These are phyloP conservation scores for Antigone vipio DNA, from an alignment of 2,113 vertebrate species.

Conservation along the genomic window DNA sequence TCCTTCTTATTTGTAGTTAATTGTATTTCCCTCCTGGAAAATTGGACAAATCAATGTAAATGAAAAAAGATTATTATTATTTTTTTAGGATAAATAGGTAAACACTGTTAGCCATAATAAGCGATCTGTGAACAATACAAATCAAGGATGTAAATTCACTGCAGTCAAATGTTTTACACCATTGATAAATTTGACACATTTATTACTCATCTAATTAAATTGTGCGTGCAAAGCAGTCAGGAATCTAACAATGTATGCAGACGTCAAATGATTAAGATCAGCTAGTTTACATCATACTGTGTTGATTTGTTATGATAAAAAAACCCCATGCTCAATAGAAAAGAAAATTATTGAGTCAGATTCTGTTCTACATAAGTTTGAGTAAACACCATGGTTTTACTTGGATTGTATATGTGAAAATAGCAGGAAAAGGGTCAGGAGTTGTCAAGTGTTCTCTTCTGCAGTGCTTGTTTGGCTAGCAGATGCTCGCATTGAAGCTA, in stretches of 20 bases:
- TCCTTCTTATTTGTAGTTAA: constrained; percentile 52
- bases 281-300: neutral
- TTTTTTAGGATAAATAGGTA: constrained; percentile 10
- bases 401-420: neutral
- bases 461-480: neutral
- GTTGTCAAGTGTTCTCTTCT: neutral
- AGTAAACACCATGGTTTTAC: neutral
- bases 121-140: neutral
- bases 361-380: neutral
- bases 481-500: accelerated
- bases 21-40: constrained; percentile 61
- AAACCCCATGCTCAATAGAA: neutral
- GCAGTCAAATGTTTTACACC: constrained; percentile 16
- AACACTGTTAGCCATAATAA: neutral
- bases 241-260: neutral
- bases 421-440: neutral
- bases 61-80: neutral
- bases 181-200: constrained; percentile 31
- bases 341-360: neutral
- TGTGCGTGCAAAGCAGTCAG: neutral
- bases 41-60: constrained; percentile 54
- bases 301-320: constrained; percentile 20
- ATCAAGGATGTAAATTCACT: neutral
- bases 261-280: constrained; percentile 1
- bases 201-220: constrained; percentile 54